Percentiles rank a stretch among this genome's conserved stretches.
These are phyloP conservation scores for Hydrolagus affinis DNA, from an alignment of 2,113 vertebrate genomes.

Conservation along the genomic window DNA sequence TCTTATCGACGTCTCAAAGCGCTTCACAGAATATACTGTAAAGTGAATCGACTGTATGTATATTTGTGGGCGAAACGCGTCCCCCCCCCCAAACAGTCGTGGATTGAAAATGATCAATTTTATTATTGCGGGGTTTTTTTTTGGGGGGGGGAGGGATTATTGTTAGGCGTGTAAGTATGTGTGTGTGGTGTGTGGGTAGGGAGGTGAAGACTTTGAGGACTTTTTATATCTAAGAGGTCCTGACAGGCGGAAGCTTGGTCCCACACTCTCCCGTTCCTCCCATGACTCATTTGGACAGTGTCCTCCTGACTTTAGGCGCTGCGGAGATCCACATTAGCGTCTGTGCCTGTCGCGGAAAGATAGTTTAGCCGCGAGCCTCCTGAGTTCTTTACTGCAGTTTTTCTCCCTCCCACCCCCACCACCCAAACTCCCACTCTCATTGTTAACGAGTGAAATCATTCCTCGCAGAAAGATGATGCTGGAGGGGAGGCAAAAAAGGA, in stretches of 20 bases:
- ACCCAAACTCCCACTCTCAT: too few relatives aligned
- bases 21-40: too few relatives aligned
- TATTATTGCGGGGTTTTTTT: neutral
- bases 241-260: neutral
- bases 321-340: neutral
- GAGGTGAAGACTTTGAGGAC: neutral
- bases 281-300: neutral
- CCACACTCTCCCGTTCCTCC: neutral
- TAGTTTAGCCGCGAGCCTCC: neutral
- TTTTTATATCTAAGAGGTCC: neutral
- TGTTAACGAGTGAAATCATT: constrained; percentile 14
- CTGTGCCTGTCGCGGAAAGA: neutral
- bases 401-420: too few relatives aligned
- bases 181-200: too few relatives aligned
- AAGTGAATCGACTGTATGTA: too few relatives aligned
- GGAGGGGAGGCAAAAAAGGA: neutral
- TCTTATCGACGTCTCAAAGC: too few relatives aligned
- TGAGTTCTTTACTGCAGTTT: neutral
- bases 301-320: neutral
- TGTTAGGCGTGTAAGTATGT: too few relatives aligned
- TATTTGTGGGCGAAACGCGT: too few relatives aligned
- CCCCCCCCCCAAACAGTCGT: too few relatives aligned
- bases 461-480: neutral
- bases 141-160: too few relatives aligned
- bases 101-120: too few relatives aligned